Evolutionary conservation across 2,797 vertebrate genomes (phyloP), one percentile per base, ranked within the genome.

Genomic region (Gallirallus australis): DNA sequence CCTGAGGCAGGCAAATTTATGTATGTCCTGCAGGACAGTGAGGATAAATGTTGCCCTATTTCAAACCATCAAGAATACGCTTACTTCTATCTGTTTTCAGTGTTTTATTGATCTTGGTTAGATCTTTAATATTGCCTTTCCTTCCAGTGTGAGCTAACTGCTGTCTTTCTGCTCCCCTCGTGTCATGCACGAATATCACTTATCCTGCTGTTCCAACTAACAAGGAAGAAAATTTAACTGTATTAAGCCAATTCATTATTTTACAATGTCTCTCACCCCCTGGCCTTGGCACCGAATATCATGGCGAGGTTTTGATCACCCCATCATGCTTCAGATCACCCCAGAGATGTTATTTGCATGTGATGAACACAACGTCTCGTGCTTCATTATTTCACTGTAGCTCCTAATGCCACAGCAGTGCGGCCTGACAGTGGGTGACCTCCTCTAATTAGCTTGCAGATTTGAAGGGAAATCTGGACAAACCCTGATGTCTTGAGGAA

Each of bases 361-460:
- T 42, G 52, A 88, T 45, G 31, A 94, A 86, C 48, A 91, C n/a
- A 73, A 50, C 17, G 37, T 54, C 61, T 68, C 65, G 66, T 63
- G 27, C 60, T 56, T 88, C 80, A 69, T 79, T 94, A 72, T 65
- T 94, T 95, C 76, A n/a, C 45, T 70, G 16, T 48, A 70, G 71
- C 50, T 33, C 71, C 39, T 64, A 59, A 54, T 0, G 18, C 35
- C 8, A 17, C 4, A 4, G 28, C 53, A 64, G 59, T 45, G n/a
- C 45, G 70, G 60, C 54, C 47, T 77, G 75, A 19, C 69, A 84
- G 84, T 1, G 6, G 47, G 40, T 71, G 48, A 96, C 23, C 59
- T 69, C 40, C 71, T 65, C 63, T 52, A 68, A 89, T 89, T 50
- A 88, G 19, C 12, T 11, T 63, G 45, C 56, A 82, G 77, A 65